phyloP scores from a whole-genome alignment of 2,888 invertebrate genomes.

The Synergus gifuensis region DNA sequence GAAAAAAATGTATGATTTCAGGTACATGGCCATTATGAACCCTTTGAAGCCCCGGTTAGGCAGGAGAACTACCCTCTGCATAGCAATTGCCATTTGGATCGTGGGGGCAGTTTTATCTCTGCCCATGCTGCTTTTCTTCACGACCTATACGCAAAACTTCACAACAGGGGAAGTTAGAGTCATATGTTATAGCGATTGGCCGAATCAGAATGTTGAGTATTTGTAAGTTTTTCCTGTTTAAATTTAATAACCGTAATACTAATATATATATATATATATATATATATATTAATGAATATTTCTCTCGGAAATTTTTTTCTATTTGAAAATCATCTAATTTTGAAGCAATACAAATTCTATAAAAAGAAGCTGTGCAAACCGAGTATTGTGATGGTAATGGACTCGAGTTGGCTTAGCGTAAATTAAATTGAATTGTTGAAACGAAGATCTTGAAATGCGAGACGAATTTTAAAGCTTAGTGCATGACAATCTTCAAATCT shows the following conservation, averaged over 20 bases:
- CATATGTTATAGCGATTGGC: slow-evolving; percentile 92
- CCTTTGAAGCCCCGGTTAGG: slow-evolving; percentile 94
- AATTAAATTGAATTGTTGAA: slow-evolving; percentile 11
- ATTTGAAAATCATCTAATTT: too few relatives aligned
- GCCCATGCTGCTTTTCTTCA: slow-evolving; percentile 92
- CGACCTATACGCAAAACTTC: slow-evolving; percentile 82
- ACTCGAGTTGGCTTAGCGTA: slow-evolving; percentile 27
- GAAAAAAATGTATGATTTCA: slow-evolving; percentile 76
- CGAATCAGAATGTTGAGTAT: slow-evolving; percentile 84
- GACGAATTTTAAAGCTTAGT: slow-evolving; percentile 32
- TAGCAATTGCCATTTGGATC: slow-evolving; percentile 92
- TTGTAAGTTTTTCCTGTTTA: slow-evolving; percentile 81
- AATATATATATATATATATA: too few relatives aligned
- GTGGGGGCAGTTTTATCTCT: slow-evolving; percentile 88
- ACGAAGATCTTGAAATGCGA: slow-evolving; percentile 33
- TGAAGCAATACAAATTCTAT: too few relatives aligned
- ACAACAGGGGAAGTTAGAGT: slow-evolving; percentile 82
- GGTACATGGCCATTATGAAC: slow-evolving; percentile 97
- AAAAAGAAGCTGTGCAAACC: slow-evolving; percentile 28
- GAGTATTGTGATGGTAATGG: slow-evolving; percentile 10
- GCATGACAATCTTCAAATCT: slow-evolving; percentile 20
- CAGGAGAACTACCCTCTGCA: slow-evolving; percentile 88
- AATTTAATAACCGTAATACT: neutral
- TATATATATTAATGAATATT: too few relatives aligned
- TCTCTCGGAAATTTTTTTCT: too few relatives aligned